phyloP scores from a whole-genome alignment of 2,113 vertebrate species.

The Corythaeola cristata region DNA sequence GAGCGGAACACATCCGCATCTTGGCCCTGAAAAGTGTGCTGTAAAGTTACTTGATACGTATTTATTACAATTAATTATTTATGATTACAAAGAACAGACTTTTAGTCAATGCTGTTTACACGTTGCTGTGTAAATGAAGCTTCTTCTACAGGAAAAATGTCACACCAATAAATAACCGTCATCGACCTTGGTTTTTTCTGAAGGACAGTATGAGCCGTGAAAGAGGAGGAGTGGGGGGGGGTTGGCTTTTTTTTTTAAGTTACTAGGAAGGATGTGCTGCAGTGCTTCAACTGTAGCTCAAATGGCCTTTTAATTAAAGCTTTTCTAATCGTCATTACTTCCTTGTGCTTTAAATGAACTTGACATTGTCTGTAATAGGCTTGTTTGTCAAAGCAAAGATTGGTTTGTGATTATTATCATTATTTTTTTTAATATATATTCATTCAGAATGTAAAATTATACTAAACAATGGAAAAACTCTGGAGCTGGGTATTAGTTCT shows the following conservation, averaged over 20 bases:
- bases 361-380: slow-evolving; percentile 33
- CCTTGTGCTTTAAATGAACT: slow-evolving; percentile 26
- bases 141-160: slow-evolving; percentile 80
- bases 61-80: slow-evolving; percentile 99
- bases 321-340: slow-evolving; percentile 54
- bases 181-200: slow-evolving; percentile 2
- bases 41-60: slow-evolving; percentile 91
- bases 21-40: slow-evolving; percentile 82
- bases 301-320: slow-evolving; percentile 49
- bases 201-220: neutral
- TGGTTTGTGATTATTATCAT: neutral
- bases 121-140: slow-evolving; percentile 83
- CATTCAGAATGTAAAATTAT: slow-evolving; percentile 60
- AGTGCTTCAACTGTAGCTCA: neutral
- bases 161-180: slow-evolving; percentile 82
- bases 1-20: slow-evolving; percentile 70
- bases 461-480: neutral
- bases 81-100: slow-evolving; percentile 94
- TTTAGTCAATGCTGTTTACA: slow-evolving; percentile 79
- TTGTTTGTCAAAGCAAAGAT: slow-evolving; percentile 27
- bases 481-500: slow-evolving; percentile 13
- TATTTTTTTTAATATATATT: slow-evolving; percentile 45
- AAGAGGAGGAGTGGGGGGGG: neutral
- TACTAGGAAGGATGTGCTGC: neutral
- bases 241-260: neutral